Evolutionary conservation across 2,797 vertebrate genomes (phyloP).

Genomic region (Acropternis orthonyx): DNA sequence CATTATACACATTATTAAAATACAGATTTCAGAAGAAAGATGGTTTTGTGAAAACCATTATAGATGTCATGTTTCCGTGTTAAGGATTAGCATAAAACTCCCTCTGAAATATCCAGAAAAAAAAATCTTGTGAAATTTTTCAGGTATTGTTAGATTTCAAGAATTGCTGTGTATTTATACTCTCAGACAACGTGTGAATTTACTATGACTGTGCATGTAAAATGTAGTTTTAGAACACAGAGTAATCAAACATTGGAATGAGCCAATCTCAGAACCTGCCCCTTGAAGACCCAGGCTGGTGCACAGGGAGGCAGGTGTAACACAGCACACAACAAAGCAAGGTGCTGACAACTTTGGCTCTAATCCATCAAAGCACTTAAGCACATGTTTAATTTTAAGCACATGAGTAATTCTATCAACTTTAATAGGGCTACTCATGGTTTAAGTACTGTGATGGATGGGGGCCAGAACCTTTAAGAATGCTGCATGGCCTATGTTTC

Average conservation of each 20-base stretch:
- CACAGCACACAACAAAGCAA: conserved; percentile 44
- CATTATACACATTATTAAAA: background rate
- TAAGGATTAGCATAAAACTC: background rate
- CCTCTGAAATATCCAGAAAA: background rate
- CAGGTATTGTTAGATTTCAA: background rate
- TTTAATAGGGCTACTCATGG: conserved; percentile 65
- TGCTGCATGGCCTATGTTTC: background rate
- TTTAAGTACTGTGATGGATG: conserved; percentile 62
- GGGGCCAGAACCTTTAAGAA: conserved; percentile 58
- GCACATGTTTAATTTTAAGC: conserved; percentile 70
- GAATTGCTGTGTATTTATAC: background rate
- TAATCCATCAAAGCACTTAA: conserved; percentile 64
- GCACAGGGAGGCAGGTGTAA: conserved; percentile 30
- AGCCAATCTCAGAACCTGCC: background rate
- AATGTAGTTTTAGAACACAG: background rate
- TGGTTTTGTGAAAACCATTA: background rate
- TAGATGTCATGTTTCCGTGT: background rate
- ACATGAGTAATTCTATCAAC: conserved; percentile 69
- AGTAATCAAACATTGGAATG: background rate
- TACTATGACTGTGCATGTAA: background rate
- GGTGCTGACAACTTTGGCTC: conserved; percentile 65
- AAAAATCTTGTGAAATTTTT: background rate
- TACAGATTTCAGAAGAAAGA: background rate
- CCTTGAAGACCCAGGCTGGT: background rate
- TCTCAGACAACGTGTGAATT: background rate